Conservation (phyloP, 1,140 invertebrate genomes). For the Sinella curviseta region DNA sequence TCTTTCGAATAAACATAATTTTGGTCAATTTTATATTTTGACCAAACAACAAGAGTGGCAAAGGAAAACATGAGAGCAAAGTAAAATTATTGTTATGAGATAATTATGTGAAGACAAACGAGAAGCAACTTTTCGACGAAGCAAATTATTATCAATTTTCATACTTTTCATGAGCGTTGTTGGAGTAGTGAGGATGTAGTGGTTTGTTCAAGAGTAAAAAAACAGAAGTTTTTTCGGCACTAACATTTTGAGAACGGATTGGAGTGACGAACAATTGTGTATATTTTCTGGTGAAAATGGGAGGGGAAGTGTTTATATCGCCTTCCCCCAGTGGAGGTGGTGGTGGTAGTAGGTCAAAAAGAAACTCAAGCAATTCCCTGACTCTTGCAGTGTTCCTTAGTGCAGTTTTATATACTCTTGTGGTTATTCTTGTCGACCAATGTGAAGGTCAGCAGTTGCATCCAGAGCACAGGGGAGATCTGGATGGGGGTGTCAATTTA, state of each 20-base stretch:
- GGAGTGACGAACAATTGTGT: background rate
- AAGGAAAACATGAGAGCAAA: background rate
- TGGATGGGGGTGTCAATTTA: background rate
- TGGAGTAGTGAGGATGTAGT: background rate
- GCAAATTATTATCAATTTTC: too few species aligned
- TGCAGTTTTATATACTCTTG: background rate
- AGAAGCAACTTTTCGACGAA: background rate
- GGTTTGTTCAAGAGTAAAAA: too few species aligned
- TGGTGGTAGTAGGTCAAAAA: background rate
- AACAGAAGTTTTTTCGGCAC: too few species aligned
- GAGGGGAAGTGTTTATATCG: background rate
- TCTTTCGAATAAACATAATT: background rate
- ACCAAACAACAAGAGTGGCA: background rate
- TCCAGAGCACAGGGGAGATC: background rate
- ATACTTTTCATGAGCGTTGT: background rate
- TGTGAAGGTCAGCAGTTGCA: background rate
- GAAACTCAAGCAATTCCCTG: background rate
- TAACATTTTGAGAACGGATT: background rate
- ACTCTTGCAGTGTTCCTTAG: background rate
- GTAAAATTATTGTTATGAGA: background rate
- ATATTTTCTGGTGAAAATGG: background rate
- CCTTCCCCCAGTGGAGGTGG: background rate
- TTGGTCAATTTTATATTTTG: too few species aligned
- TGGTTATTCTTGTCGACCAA: background rate
- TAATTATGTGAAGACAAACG: background rate